Evolutionary conservation across 2,888 invertebrate species (phyloP).

Genomic region (Drosophila pegasa): DNA sequence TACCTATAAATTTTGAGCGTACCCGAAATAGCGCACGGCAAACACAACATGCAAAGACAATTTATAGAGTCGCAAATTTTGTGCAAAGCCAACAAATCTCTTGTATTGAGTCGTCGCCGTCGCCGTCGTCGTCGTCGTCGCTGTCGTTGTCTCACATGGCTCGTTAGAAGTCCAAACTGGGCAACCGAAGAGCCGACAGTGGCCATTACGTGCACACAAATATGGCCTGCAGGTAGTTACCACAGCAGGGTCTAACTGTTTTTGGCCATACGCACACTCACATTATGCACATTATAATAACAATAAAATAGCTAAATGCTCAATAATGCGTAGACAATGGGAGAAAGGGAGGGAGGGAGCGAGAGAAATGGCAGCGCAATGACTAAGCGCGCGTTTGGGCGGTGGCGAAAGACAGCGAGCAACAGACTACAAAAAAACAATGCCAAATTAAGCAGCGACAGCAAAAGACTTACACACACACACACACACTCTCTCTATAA

Average conservation of each 20-base stretch:
- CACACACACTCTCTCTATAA: conserved; percentile 5
- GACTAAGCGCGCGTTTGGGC: conserved; percentile 39
- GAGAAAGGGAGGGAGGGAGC: conserved; percentile 5
- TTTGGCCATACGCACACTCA: conserved; percentile 62
- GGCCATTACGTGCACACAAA: conserved; percentile 64
- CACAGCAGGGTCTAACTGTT: conserved; percentile 59
- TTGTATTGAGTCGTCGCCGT: conserved; percentile 51
- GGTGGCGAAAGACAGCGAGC: conserved; percentile 33
- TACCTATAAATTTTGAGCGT: conserved; percentile 51
- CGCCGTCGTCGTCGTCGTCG: not conserved
- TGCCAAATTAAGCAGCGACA: conserved; percentile 73
- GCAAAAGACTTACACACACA: conserved; percentile 24
- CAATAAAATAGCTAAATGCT: conserved; percentile 67
- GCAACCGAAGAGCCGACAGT: conserved; percentile 36
- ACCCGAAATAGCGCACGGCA: conserved; percentile 38
- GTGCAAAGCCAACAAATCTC: conserved; percentile 63
- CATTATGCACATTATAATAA: conserved; percentile 58
- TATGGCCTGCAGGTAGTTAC: conserved; percentile 64
- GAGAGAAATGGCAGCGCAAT: conserved; percentile 19
- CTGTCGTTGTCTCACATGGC: conserved; percentile 53
- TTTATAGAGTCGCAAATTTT: conserved; percentile 66
- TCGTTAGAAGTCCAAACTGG: conserved; percentile 66
- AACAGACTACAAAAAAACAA: conserved; percentile 57
- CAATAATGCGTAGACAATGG: conserved; percentile 61
- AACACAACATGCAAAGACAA: conserved; percentile 47